These are phyloP conservation scores for Gasterosteus nipponicus DNA, from an alignment of 2,113 vertebrate species.

Conservation along the genomic window DNA sequence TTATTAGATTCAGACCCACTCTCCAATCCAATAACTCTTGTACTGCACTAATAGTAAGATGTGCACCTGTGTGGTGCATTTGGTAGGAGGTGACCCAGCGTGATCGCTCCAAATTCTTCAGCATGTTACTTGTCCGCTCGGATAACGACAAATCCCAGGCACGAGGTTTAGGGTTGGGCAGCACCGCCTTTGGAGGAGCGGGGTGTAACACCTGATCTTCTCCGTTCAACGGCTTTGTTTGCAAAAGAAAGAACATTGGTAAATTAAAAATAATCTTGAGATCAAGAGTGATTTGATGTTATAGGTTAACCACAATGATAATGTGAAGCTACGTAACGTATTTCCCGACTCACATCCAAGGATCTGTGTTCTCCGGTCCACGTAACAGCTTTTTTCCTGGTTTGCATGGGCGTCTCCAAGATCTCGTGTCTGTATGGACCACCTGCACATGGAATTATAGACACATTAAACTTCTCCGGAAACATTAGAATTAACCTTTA, in stretches of 20 bases:
- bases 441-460: conserved; percentile 67
- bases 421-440: conserved; percentile 82
- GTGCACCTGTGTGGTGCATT: conserved; percentile 83
- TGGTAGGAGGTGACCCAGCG: conserved; percentile 82
- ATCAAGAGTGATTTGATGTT: neutral
- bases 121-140: conserved; percentile 78
- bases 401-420: conserved; percentile 66
- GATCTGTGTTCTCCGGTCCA: conserved; percentile 78
- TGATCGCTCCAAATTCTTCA: conserved; percentile 79
- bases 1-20: neutral
- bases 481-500: neutral
- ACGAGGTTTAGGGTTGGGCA: conserved; percentile 71
- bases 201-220: conserved; percentile 76
- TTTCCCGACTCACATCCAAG: conserved; percentile 76
- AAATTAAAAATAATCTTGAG: neutral
- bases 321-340: neutral
- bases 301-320: neutral
- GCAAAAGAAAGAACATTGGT: conserved; percentile 50
- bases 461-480: conserved; percentile 1
- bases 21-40: neutral
- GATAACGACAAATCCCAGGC: conserved; percentile 68
- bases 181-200: conserved; percentile 71
- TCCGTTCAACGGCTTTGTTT: conserved; percentile 71
- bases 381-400: conserved; percentile 65
- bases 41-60: neutral